These are phyloP conservation scores for Willowsia nigromaculata DNA, from an alignment of 2,888 invertebrate genomes.

Conservation along the genomic window DNA sequence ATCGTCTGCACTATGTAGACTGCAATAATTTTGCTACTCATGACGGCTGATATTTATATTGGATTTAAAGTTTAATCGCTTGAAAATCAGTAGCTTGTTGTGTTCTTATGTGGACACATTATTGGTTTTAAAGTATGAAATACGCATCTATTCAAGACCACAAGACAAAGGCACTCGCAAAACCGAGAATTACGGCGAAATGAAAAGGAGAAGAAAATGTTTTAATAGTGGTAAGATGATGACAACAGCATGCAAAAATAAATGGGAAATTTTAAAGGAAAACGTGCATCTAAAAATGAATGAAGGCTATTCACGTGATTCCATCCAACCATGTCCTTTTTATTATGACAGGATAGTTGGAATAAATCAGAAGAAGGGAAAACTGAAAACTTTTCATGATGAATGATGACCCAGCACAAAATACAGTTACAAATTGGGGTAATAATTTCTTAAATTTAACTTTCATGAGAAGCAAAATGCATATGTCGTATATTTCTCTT, in stretches of 20 bases:
- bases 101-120: no score
- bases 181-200: no score
- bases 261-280: not conserved
- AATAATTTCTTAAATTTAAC: not conserved
- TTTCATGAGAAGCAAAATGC: not conserved
- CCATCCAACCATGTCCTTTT: not conserved
- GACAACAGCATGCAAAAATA: not conserved
- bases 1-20: not conserved
- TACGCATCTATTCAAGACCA: not conserved
- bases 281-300: no score
- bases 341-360: not conserved
- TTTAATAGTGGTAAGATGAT: not conserved
- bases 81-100: not conserved
- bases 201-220: not conserved
- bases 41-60: not conserved
- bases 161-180: constrained; percentile 12
- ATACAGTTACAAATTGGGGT: not conserved
- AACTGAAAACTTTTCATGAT: not conserved
- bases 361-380: not conserved
- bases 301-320: not conserved
- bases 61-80: constrained; percentile 1
- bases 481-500: not conserved
- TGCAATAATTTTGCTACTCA: not conserved
- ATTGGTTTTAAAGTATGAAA: no score
- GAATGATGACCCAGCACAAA: not conserved